Conservation (phyloP, 1,140 invertebrate species). For the Anoplolepis gracilipes region DNA sequence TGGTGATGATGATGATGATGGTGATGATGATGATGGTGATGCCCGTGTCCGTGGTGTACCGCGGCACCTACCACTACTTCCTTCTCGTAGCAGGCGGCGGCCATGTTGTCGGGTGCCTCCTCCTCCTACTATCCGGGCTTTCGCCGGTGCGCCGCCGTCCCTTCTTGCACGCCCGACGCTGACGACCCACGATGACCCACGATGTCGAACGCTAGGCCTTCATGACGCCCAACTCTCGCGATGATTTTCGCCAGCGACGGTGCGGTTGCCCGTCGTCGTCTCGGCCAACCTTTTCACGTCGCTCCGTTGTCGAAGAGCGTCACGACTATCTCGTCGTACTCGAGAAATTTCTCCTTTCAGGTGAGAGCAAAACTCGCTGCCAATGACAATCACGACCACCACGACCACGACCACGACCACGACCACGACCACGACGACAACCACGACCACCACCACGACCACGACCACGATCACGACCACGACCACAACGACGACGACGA, state of each 20-base stretch:
- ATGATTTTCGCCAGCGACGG: slow-evolving; percentile 62
- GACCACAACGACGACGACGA: no score
- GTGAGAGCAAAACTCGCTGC: neutral
- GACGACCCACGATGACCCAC: slow-evolving; percentile 66
- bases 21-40: slow-evolving; percentile 67
- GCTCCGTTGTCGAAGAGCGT: slow-evolving; percentile 32
- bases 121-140: slow-evolving; percentile 66
- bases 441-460: no score
- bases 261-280: slow-evolving; percentile 39
- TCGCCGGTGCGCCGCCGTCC: slow-evolving; percentile 62
- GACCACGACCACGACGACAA: no score
- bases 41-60: slow-evolving; percentile 70
- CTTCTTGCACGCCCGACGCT: slow-evolving; percentile 62
- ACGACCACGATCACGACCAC: no score
- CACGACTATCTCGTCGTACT: slow-evolving; percentile 6
- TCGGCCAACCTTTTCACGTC: slow-evolving; percentile 52
- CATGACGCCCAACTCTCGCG: slow-evolving; percentile 60
- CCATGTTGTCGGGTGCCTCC: slow-evolving; percentile 76
- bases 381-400: neutral
- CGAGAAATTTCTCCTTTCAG: neutral
- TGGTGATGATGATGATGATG: slow-evolving; percentile 73
- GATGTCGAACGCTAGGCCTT: slow-evolving; percentile 68
- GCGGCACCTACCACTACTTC: slow-evolving; percentile 76
- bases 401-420: no score
- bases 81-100: slow-evolving; percentile 79